These are phyloP conservation scores for Bombus sibiricus DNA, from an alignment of 1,140 invertebrate genomes.

Conservation along the genomic window DNA sequence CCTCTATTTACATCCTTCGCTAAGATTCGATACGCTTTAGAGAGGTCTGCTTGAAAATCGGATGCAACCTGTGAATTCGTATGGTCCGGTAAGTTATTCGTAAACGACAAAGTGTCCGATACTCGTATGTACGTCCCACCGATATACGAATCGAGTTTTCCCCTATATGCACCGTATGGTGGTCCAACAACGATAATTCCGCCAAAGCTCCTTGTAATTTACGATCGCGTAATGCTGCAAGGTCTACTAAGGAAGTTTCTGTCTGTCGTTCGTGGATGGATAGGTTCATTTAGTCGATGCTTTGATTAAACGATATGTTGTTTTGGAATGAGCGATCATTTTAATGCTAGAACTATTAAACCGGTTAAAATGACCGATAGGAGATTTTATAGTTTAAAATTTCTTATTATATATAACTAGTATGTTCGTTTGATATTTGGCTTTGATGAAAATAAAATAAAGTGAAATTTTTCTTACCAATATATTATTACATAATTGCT, in stretches of 20 bases:
- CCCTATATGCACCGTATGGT: slow-evolving; percentile 36
- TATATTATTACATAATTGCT: no score
- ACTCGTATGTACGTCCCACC: neutral
- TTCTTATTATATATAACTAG: no score
- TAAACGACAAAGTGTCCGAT: slow-evolving; percentile 60
- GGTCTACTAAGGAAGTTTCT: neutral
- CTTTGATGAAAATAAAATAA: no score
- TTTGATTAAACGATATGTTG: neutral
- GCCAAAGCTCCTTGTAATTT: neutral
- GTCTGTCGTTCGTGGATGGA: neutral
- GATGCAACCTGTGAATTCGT: slow-evolving; percentile 11
- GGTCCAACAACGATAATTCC: slow-evolving; percentile 26
- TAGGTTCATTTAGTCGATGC: neutral
- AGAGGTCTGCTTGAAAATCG: slow-evolving; percentile 62
- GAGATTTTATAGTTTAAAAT: no score
- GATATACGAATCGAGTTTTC: slow-evolving; percentile 51
- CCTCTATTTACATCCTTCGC: slow-evolving; percentile 71
- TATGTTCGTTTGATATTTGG: no score
- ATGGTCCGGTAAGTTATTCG: neutral
- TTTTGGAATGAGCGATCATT: neutral
- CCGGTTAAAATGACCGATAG: no score
- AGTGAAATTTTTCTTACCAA: no score
- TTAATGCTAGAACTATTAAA: neutral
- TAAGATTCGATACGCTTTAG: slow-evolving; percentile 70
- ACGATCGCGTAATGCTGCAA: neutral